A percentile compares a stretch with the other conserved stretches of the same genome.
Evolutionary conservation across 2,888 invertebrate species (phyloP).

Genomic region (Nyleta sp.): DNA sequence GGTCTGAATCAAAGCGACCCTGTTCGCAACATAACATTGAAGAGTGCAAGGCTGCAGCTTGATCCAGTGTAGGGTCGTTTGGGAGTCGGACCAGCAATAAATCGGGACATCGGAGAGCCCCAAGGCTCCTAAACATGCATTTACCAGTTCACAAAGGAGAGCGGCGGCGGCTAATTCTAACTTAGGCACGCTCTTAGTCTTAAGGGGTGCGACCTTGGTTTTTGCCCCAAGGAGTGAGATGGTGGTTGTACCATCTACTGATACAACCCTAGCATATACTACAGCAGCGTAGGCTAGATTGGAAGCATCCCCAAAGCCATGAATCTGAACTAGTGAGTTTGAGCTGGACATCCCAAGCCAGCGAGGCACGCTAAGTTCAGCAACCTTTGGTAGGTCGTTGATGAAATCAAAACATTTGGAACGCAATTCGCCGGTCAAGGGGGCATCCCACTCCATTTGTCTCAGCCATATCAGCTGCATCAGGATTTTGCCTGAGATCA

Average conservation of each 20-base stretch:
- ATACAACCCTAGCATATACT: background rate
- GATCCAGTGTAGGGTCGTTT: conserved; percentile 30
- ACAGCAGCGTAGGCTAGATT: background rate
- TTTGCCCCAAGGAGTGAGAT: background rate
- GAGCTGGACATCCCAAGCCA: background rate
- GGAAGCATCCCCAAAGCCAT: background rate
- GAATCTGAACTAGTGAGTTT: background rate
- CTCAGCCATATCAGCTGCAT: conserved; percentile 16
- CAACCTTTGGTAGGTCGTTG: background rate
- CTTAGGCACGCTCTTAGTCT: too few species aligned
- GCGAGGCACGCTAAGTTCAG: too few species aligned
- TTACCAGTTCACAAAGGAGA: background rate
- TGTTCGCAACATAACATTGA: conserved; percentile 60
- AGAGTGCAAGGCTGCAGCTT: conserved; percentile 22
- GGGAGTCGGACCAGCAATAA: background rate
- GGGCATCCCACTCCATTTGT: conserved; percentile 18
- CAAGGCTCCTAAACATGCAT: background rate
- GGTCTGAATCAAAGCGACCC: too few species aligned
- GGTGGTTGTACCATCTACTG: background rate
- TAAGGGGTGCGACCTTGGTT: too few species aligned
- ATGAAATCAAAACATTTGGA: background rate
- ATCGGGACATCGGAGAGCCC: too few species aligned
- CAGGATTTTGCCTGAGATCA: conserved; percentile 10
- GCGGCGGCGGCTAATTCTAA: background rate
- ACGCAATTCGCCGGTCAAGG: background rate